Evolutionary conservation across 2,888 invertebrate genomes (phyloP).

Genomic region (Cerceris rybyensis): DNA sequence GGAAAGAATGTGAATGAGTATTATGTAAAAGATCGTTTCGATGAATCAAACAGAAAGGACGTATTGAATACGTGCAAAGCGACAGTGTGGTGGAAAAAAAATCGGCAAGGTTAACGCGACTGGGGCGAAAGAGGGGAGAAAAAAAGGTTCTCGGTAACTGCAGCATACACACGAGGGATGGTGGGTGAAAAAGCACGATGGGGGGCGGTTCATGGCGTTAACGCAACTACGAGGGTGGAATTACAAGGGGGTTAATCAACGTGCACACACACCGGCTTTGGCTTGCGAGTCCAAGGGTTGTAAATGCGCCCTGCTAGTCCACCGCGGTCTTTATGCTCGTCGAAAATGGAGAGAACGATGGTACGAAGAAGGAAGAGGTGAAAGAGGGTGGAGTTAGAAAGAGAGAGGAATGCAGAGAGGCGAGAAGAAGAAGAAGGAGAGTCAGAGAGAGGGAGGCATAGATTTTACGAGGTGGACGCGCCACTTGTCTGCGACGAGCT

Average conservation of each 20-base stretch:
- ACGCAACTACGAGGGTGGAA: constrained; percentile 72
- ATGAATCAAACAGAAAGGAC: constrained; percentile 27
- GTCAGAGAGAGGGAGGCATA: constrained; percentile 32
- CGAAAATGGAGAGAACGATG: constrained; percentile 45
- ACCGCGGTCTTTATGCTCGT: constrained; percentile 53
- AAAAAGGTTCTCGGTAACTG: constrained; percentile 30
- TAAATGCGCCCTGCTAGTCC: constrained; percentile 48
- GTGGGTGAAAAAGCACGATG: constrained; percentile 45
- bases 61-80: constrained; percentile 40
- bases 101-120: constrained; percentile 49
- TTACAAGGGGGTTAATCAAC: constrained; percentile 73
- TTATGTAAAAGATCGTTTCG: constrained; percentile 27
- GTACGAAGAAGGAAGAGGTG: constrained; percentile 5
- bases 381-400: neutral
- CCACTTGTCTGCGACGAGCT: constrained; percentile 66
- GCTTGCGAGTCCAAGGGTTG: constrained; percentile 55
- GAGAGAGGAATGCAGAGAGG: neutral
- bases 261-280: constrained; percentile 46
- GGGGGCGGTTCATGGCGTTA: constrained; percentile 54
- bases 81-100: constrained; percentile 29
- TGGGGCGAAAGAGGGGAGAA: constrained; percentile 6
- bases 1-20: neutral
- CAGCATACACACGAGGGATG: constrained; percentile 18
- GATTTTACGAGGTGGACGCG: constrained; percentile 66
- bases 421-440: neutral